Base-by-base conservation (phyloP, 2,888 invertebrate genomes). In the Dyspetes luteomarginatus region DNA sequence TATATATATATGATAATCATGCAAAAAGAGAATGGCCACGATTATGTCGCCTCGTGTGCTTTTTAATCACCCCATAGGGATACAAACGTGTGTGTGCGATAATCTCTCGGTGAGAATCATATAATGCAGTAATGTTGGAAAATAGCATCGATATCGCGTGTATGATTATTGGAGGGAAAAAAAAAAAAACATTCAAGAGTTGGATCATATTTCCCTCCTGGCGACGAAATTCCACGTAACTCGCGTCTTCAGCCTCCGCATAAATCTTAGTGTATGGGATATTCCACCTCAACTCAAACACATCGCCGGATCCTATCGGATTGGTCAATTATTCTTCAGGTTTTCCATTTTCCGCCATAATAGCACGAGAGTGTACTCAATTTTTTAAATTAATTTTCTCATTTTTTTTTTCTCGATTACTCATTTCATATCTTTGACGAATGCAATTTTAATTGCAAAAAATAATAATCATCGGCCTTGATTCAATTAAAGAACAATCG, bases 1-100 rank as follows among this genome's bases (percentile, higher is more conserved):
- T 30, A 58, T 28, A 15, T n/a, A 17, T 68, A 28, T 55, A 65
- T 58, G 56, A 55, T 72, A 78, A 81, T 81, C 62, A 50, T 64
- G 41, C 12, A 75, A 78, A 82, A 75, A 82, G 78, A 79, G 81
- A 79, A 79, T 82, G 81, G 78, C 74, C 45, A 67, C 71, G 64
- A 79, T 79, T 75, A 75, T 82, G 74, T 79, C 81, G 81, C 81
- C 67, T 82, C 67, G 50, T 45, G 69, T 69, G 74, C 56, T 60
- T 72, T 69, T 72, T 71, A 73, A 79, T 36, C 52, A 41, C 78
- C 79, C 75, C 75, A 74, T 78, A 68, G 75, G 56, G 19, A n/a
- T n/a, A n/a, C 30, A 60, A 73, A 81, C 17, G 5, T 17, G 48
- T 48, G 17, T 48, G 12, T 62, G n/a, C 62, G 52, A 36, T 52